Conservation (phyloP, 2,113 vertebrate species). For the Myxocyprinus asiaticus region DNA sequence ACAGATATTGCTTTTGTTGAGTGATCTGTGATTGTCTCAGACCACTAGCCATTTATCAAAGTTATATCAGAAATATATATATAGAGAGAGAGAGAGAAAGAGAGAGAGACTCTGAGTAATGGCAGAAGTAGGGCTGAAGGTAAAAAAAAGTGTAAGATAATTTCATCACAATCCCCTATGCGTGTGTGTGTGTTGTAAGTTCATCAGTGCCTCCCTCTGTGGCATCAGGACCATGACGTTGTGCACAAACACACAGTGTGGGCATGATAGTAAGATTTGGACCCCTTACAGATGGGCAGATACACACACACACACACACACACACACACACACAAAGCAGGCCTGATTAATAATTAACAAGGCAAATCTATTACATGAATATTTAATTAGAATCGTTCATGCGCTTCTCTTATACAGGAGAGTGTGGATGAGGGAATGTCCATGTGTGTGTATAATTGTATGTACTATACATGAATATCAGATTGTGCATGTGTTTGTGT, state of each 20-base stretch:
- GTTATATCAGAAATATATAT: not conserved
- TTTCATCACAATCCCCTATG: conserved; percentile 31
- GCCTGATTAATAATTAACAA: conserved; percentile 73
- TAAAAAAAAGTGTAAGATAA: conserved; percentile 10
- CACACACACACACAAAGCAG: conserved; percentile 28
- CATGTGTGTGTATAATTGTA: not conserved
- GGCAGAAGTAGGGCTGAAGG: conserved; percentile 21
- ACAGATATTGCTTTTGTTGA: conserved; percentile 41
- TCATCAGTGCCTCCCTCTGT: not conserved
- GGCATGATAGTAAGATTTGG: conserved; percentile 6
- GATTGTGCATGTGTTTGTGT: no score
- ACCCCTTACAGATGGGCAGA: conserved; percentile 68
- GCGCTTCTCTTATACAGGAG: conserved; percentile 55
- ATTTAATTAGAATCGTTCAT: conserved; percentile 69
- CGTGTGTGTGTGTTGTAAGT: not conserved
- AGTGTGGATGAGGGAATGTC: conserved; percentile 52
- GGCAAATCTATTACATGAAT: conserved; percentile 72
- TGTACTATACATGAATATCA: no score
- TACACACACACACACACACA: conserved; percentile 59
- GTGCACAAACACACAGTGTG: no score
- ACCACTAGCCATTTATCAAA: conserved; percentile 37
- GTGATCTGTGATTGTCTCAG: conserved; percentile 42
- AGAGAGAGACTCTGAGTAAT: conserved; percentile 36
- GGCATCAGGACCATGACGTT: conserved; percentile 15
- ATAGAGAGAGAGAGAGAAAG: not conserved